Base-by-base conservation (phyloP, 2,888 invertebrate genomes). In the Nomada flava region DNA sequence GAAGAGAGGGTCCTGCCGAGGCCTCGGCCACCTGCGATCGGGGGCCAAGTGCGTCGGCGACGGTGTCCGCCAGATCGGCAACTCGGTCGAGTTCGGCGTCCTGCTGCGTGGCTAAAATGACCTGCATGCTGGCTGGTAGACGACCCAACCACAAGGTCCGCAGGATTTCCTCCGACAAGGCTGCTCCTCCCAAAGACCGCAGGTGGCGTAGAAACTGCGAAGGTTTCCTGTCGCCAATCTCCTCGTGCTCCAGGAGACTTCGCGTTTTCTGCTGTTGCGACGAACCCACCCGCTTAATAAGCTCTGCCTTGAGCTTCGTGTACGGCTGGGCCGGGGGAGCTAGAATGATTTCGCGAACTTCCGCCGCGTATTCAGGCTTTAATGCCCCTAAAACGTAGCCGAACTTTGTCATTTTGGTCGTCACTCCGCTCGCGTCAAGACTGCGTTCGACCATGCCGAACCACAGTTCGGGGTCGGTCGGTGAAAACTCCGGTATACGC, bases 221-320 rank as follows among this genome's bases (percentile, higher is more conserved):
- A 0, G 69, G 76, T 5, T 69, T 76, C 0, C 76, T 10, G 47
- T 76, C 69, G 0, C 76, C 76, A 0, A 76, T 76, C 11, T 76
- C 69, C 20, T 76, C 76, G 20, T 63, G 76, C 4, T 69, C 76
- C 1, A 69, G 11, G 2, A 69, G 26, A 0, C 55, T 42, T 0
- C 76, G 63, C 0, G 55, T 63, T 9, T 69, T 74, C 0, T 74
- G 74, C 3, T 74, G 52, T 0, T 74, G 74, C 23, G 60, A 67
- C 2, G 18, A 20, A 10, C 23, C 23, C 23, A 23, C 23, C 23
- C 23, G 15, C 18, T 52, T 18, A 23, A 23, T 23, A 23, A 23
- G 23, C 23, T 23, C 23, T 23, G 23, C 23, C 23, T 23, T 23
- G 23, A 23, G 23, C 23, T 23, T 23, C 23, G 23, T 23, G 23